Evolutionary conservation across 1,140 invertebrate genomes (phyloP), one percentile per base, ranked within the genome.

Genomic region (Zaprionus capensis): DNA sequence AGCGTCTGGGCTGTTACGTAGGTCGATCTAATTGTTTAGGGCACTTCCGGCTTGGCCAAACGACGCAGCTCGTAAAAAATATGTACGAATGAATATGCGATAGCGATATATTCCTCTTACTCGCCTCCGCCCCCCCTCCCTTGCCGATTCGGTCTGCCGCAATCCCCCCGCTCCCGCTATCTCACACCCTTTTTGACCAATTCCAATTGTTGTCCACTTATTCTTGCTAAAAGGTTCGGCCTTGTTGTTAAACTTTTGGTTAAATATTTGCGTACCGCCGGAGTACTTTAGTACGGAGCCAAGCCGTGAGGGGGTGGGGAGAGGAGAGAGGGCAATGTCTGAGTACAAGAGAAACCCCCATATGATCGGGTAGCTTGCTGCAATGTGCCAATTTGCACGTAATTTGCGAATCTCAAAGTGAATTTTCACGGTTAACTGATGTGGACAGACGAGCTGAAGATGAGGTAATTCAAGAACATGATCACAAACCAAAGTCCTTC

Each of bases 151-250:
- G 5, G 17, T 17, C 53, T 9, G 5, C 9, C 49, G 14, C 17
- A 38, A 26, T 26, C 24, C 24, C 4, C 24, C 4, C 24, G 24
- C 24, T 26, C 9, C 55, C 34, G 41, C 31, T 41, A 7, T 22
- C 20, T 20, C n/a, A 15, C 57, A 46, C 53, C 55, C 41, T 20
- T 53, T 31, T 74, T 81, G 62, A 26, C 70, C 64, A 76, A 76
- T 63, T 56, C 64, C 46, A 81, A 69, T 86, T 66, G 79, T 71
- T 73, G 49, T 24, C 44, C 57, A 80, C 80, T 74, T 69, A 86
- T 86, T 86, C 84, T 86, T 86, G 83, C 82, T 88, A 86, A 86
- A 80, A 87, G 80, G 70, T 88, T 80, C 76, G 83, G 56, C 83
- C 83, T 86, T 87, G 80, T 55, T 64, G 63, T 22, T 74, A 49